Evolutionary conservation across 2,113 vertebrate genomes (phyloP).

Genomic region (Spermophilus dauricus): DNA sequence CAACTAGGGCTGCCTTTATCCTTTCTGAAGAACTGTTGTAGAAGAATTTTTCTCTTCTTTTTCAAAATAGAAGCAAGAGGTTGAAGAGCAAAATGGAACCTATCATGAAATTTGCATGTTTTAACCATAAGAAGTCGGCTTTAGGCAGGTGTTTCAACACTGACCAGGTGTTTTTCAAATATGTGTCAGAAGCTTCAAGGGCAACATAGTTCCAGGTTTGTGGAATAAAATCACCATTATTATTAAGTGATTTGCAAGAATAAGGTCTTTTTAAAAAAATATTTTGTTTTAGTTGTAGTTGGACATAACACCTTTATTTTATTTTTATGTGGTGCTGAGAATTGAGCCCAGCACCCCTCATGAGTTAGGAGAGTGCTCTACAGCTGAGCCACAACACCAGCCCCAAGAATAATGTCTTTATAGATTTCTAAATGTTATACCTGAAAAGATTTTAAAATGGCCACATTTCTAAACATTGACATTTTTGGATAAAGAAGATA

Average conservation of each 20-base stretch:
- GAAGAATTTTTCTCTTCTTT: not conserved
- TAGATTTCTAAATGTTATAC: conserved; percentile 45
- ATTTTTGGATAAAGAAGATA: not conserved
- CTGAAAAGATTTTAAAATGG: conserved; percentile 15
- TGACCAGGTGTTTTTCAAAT: not conserved
- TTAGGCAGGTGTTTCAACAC: not conserved
- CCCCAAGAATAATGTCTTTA: not conserved
- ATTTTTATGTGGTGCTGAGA: too few species aligned
- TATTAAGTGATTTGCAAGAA: conserved; percentile 21
- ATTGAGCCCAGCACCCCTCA: too few species aligned
- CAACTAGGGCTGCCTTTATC: not conserved
- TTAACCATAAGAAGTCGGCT: not conserved
- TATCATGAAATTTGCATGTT: not conserved
- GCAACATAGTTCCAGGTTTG: not conserved
- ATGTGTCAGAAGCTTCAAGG: not conserved
- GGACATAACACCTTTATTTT: too few species aligned
- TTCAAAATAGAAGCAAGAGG: conserved; percentile 16
- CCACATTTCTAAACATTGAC: not conserved
- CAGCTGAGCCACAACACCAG: too few species aligned
- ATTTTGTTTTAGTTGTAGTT: too few species aligned
- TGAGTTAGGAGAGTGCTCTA: too few species aligned
- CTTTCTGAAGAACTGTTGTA: conserved; percentile 46
- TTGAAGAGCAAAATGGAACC: not conserved
- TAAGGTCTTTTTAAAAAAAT: not conserved
- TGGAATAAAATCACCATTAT: not conserved